Base-by-base conservation (phyloP, 2,113 vertebrate species). In the Aix galericulata region DNA sequence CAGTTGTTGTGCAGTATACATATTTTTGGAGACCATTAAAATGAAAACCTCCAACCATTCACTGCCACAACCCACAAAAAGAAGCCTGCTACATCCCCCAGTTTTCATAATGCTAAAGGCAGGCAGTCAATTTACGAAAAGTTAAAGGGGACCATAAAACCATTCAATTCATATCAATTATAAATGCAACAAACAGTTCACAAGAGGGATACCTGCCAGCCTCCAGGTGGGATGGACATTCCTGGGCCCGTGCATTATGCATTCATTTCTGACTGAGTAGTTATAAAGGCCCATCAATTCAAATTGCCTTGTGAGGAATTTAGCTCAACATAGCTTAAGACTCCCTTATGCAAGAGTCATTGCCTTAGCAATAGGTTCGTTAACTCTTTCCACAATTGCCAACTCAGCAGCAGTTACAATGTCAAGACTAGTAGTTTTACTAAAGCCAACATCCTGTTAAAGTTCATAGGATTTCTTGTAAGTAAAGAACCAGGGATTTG, bases 131-230 rank as follows among this genome's bases (percentile, higher is more conserved):
- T 31, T 76, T 69, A 73, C 27, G 46, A 68, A 69, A 85, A 12
- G 40, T 48, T 53, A 66, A 76, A 90, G n/a, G 23, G 16, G 26
- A 44, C 26, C 34, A 44, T 81, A 90, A 95, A 88, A 71, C 27
- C 31, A 40, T 69, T 75, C 48, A n/a, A 92, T 86, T 72, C 18
- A 40, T 69, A 79, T 89, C 40, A 40, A 7, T 1, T 55, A 73
- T 40, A 89, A 91, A 62, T 36, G 27, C 86, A 50, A 44, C 25
- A 82, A 71, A 76, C 36, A 75, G 64, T 82, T 79, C 40, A 68
- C 84, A 73, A 91, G 86, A 86, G 18, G 63, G 55, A 89, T 69
- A 93, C 58, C 58, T 86, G 94, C 69, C 95, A 94, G 1, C 31
- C 44, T 68, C 58, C 0, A 1, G 14, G 52, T 75, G 56, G 52